These are phyloP conservation scores for Delia radicum DNA, from an alignment of 1,140 invertebrate genomes.

Conservation along the genomic window DNA sequence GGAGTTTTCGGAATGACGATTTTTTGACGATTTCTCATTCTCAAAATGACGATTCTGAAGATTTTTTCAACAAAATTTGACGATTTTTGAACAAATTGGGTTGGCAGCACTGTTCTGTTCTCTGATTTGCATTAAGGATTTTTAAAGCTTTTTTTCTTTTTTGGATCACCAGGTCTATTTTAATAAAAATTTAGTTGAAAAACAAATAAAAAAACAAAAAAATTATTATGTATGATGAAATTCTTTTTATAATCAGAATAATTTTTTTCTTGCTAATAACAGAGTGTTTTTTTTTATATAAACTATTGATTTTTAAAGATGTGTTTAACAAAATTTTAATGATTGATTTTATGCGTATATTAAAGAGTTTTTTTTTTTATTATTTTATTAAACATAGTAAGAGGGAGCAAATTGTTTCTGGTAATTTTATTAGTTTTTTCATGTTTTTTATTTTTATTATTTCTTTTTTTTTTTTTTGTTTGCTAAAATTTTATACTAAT, in stretches of 20 bases:
- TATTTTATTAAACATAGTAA: background rate
- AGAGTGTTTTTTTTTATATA: background rate
- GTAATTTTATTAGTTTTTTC: too few relatives aligned
- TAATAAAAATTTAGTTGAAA: too few relatives aligned
- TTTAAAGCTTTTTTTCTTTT: background rate
- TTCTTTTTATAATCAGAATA: background rate
- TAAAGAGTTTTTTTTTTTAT: background rate
- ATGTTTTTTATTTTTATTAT: background rate
- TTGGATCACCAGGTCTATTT: too few relatives aligned
- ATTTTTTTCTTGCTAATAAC: background rate
- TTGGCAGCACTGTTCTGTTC: too few relatives aligned
- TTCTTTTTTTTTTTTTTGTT: background rate
- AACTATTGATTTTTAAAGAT: background rate
- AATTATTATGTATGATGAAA: background rate
- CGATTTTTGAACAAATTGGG: too few relatives aligned
- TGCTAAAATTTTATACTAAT: conserved; percentile 22
- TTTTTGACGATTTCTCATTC: too few relatives aligned
- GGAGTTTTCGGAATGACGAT: too few relatives aligned
- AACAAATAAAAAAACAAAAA: background rate
- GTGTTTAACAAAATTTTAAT: background rate
- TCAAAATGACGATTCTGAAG: too few relatives aligned
- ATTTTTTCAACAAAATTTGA: too few relatives aligned
- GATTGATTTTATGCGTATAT: background rate
- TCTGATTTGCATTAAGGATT: background rate
- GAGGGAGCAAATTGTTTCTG: conserved; percentile 4